Conservation (phyloP, 2,113 vertebrate species). For the Tragelaphus buxtoni region DNA sequence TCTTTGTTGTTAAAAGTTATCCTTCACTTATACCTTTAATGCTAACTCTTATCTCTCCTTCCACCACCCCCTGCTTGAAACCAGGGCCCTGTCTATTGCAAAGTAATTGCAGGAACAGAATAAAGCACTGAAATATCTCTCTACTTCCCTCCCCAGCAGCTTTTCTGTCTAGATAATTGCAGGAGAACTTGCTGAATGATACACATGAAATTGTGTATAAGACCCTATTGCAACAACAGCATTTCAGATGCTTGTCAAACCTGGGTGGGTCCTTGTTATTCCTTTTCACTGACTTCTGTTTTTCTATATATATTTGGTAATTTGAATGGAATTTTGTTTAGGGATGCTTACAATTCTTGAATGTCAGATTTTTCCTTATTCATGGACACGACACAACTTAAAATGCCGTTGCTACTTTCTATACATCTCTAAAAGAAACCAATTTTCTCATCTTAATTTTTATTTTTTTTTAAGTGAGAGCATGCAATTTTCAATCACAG, state of each 20-base stretch:
- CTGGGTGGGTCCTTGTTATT: not conserved
- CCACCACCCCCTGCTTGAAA: not conserved
- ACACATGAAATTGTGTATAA: not conserved
- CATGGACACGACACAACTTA: not conserved
- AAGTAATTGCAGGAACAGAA: not conserved
- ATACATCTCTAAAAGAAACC: not conserved
- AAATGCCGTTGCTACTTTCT: not conserved
- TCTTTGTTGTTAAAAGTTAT: conserved; percentile 13
- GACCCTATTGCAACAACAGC: not conserved
- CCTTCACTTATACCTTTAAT: not conserved
- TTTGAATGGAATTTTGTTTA: conserved; percentile 35
- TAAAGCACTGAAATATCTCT: not conserved
- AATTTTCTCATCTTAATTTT: not conserved
- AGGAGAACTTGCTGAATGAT: conserved; percentile 24
- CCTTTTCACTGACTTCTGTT: not conserved
- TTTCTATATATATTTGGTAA: not conserved
- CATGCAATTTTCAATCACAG: not conserved
- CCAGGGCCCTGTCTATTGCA: not conserved
- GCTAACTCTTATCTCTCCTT: not conserved
- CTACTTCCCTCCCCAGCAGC: not conserved
- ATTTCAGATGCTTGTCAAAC: not conserved
- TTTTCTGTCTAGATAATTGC: not conserved
- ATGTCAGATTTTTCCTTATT: conserved; percentile 17
- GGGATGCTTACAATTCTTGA: not conserved
- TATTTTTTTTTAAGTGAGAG: not conserved